Evolutionary conservation across 2,888 invertebrate genomes (phyloP), one percentile per base, ranked within the genome.

Genomic region (Melanostoma mellinum): DNA sequence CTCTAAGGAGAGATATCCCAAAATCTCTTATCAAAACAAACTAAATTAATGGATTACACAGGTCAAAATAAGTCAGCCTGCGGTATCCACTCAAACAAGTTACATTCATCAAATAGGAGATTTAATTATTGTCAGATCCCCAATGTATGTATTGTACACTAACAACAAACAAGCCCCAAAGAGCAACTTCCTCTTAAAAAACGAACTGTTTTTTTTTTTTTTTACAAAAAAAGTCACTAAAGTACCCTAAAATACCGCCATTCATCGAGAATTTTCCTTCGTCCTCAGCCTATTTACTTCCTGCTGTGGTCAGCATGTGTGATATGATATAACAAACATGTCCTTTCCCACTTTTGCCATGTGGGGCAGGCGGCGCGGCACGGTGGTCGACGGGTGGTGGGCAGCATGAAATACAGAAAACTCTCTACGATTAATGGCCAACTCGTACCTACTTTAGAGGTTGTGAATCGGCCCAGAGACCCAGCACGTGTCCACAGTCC

Each of bases 271-370:
- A 53, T 36, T 42, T 36, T 75, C 42, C 53, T 48, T 58, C 33
- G 38, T 46, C 9, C 35, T 67, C 10, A n/a, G 50, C 53, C 38
- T 40, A 63, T 30, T 71, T 33, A 65, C 35, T 69, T 55, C 71
- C 65, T 72, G 60, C 40, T 73, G 72, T 55, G 60, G 72, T 78
- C 72, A 78, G 78, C 72, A 77, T 71, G 71, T 71, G 63, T 63
- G 63, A 63, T 50, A 63, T 50, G 71, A 77, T 61, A 33, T 48
- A 65, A 42, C n/a, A 56, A 63, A 58, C 71, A 71, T 71, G 60
- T 65, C 65, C 65, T 78, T 77, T 58, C 9, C 30, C 58, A 44
- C 5, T 67, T 46, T 40, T 32, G n/a, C 32, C 33, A 65, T 63
- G 50, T 30, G 9, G 63, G 9, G 63, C n/a, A 38, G n/a, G 20